phyloP scores from a whole-genome alignment of 1,140 invertebrate species.

The Panagrolaimus sp. region DNA sequence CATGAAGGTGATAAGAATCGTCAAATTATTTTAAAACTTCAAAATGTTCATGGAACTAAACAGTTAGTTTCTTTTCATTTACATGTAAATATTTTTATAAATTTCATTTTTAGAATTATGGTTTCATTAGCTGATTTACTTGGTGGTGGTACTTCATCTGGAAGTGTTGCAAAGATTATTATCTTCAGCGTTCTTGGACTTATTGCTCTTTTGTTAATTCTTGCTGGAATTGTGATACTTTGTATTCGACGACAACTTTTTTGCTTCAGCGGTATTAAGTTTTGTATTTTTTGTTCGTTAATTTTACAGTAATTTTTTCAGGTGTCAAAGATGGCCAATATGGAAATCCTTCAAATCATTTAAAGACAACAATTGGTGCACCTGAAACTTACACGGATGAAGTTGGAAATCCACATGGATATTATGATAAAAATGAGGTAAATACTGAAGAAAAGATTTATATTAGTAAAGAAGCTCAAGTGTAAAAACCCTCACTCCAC shows the following conservation, averaged over 20 bases:
- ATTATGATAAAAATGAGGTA: slow-evolving; percentile 6
- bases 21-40: slow-evolving; percentile 55
- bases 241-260: slow-evolving; percentile 50
- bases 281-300: slow-evolving; percentile 5
- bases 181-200: slow-evolving; percentile 39
- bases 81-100: too few relatives aligned
- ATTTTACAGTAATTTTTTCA: slow-evolving; percentile 17
- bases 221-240: slow-evolving; percentile 32
- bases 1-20: slow-evolving; percentile 53
- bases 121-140: slow-evolving; percentile 51
- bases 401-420: background rate
- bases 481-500: background rate
- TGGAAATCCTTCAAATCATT: slow-evolving; percentile 7
- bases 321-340: slow-evolving; percentile 3
- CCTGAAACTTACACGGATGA: slow-evolving; percentile 3
- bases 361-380: background rate
- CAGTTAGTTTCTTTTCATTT: slow-evolving; percentile 43
- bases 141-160: slow-evolving; percentile 37
- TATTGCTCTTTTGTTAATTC: slow-evolving; percentile 32
- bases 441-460: slow-evolving; percentile 1
- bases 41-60: slow-evolving; percentile 54
- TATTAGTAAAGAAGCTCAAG: slow-evolving; percentile 13
- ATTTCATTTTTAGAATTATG: too few relatives aligned
- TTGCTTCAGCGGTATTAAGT: slow-evolving; percentile 49
- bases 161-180: slow-evolving; percentile 39